Evolutionary conservation across 92 coral and sea anemone species (phyloP).

Genomic region (Pocillopora meandrina): DNA sequence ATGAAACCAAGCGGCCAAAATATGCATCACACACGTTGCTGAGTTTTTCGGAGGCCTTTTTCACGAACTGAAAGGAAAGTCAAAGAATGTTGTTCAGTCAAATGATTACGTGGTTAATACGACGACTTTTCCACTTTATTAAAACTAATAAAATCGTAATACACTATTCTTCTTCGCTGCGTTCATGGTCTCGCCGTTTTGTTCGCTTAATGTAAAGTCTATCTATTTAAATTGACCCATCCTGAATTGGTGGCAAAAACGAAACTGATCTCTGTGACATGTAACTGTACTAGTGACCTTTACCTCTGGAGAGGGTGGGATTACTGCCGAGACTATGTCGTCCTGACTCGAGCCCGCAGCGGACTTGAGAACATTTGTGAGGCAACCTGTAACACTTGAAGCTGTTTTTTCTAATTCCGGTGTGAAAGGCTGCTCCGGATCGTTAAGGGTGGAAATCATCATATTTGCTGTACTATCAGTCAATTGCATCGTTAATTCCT

Average conservation of each 20-base stretch:
- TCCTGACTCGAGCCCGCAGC: background rate
- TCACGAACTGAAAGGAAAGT: background rate
- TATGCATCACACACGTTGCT: conserved; percentile 5
- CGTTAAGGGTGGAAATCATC: background rate
- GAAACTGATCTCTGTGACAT: too few species aligned
- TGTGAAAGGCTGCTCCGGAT: conserved; percentile 3
- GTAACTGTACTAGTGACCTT: too few species aligned
- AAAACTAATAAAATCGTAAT: too few species aligned
- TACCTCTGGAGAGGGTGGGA: background rate
- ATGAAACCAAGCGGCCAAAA: conserved; percentile 21
- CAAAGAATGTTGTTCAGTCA: too few species aligned
- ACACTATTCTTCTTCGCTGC: too few species aligned
- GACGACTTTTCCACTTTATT: too few species aligned
- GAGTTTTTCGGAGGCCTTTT: conserved; percentile 7
- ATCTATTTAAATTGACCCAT: too few species aligned
- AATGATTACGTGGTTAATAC: too few species aligned
- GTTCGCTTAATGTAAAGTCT: too few species aligned
- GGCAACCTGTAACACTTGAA: conserved; percentile 2
- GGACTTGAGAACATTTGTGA: conserved; percentile 1
- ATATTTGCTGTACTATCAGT: background rate
- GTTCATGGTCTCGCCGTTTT: too few species aligned
- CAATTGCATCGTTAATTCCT: background rate
- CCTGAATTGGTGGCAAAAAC: too few species aligned
- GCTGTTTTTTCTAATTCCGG: background rate
- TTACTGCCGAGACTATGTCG: background rate